Conservation (phyloP, 2,888 invertebrate species). For the Drosophila histrio region DNA sequence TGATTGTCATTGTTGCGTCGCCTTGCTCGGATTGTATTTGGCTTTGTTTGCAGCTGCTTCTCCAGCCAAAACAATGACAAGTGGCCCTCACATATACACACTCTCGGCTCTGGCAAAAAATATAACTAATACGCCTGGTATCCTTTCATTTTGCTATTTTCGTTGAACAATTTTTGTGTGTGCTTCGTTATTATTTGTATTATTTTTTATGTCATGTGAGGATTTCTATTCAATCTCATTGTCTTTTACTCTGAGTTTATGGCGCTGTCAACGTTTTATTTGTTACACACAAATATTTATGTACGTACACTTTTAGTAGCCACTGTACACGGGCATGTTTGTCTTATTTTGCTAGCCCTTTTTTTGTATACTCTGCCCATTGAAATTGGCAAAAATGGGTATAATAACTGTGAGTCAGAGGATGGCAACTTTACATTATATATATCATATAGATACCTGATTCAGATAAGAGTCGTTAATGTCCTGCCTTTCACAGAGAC, state of each 20-base stretch:
- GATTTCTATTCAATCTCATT: conserved; percentile 68
- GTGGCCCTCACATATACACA: conserved; percentile 38
- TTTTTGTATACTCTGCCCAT: background rate
- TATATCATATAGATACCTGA: too few relatives aligned
- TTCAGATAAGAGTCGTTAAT: too few relatives aligned
- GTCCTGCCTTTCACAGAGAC: too few relatives aligned
- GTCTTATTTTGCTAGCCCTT: background rate
- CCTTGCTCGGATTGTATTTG: background rate
- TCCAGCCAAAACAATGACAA: conserved; percentile 40
- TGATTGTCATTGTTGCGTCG: conserved; percentile 50
- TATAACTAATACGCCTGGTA: conserved; percentile 63
- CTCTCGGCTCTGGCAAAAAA: conserved; percentile 26
- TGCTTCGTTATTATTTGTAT: conserved; percentile 38
- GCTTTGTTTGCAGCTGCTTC: conserved; percentile 27
- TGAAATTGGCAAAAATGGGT: background rate
- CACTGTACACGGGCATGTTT: conserved; percentile 10
- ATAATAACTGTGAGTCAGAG: background rate
- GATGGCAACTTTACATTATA: background rate
- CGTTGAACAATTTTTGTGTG: conserved; percentile 18
- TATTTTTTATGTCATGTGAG: conserved; percentile 62
- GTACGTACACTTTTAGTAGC: conserved; percentile 25
- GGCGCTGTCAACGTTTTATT: conserved; percentile 69
- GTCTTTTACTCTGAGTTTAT: conserved; percentile 48
- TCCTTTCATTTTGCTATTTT: conserved; percentile 55
- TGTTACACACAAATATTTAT: conserved; percentile 42